Evolutionary conservation across 2,797 vertebrate species (phyloP).

Genomic region (Poecile montanus): DNA sequence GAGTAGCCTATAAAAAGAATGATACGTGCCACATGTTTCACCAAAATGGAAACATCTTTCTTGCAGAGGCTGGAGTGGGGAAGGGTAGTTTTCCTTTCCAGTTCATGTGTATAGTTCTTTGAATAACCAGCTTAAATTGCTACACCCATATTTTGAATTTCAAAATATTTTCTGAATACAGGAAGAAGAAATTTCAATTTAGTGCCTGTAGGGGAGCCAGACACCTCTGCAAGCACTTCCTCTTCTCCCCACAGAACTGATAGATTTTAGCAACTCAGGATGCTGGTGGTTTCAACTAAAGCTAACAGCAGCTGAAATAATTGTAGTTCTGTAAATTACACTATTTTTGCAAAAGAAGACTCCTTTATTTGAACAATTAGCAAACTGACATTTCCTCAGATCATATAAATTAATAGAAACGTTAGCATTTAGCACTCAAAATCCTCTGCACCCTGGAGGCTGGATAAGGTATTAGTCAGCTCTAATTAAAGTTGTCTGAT

Average conservation of each 20-base stretch:
- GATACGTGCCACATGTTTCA: background rate
- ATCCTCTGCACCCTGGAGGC: background rate
- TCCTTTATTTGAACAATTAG: background rate
- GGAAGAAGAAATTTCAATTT: background rate
- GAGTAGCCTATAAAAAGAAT: background rate
- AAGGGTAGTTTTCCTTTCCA: background rate
- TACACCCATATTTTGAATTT: background rate
- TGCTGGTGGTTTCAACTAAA: background rate
- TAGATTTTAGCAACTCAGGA: background rate
- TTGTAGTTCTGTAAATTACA: rapidly evolving
- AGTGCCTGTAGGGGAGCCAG: background rate
- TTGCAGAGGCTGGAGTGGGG: background rate
- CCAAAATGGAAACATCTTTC: background rate
- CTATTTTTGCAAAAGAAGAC: background rate
- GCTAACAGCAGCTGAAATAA: background rate
- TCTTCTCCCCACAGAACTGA: background rate
- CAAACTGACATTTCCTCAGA: background rate
- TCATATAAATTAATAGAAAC: constrained; percentile 9
- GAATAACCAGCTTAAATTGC: background rate
- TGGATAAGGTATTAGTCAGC: constrained; percentile 34
- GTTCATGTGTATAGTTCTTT: background rate
- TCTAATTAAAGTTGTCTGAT: constrained; percentile 53
- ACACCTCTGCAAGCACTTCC: background rate
- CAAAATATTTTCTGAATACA: background rate
- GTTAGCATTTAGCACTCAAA: constrained; percentile 4